Evolutionary conservation across 2,888 invertebrate genomes (phyloP).

Genomic region (Ectropis crepuscularia): DNA sequence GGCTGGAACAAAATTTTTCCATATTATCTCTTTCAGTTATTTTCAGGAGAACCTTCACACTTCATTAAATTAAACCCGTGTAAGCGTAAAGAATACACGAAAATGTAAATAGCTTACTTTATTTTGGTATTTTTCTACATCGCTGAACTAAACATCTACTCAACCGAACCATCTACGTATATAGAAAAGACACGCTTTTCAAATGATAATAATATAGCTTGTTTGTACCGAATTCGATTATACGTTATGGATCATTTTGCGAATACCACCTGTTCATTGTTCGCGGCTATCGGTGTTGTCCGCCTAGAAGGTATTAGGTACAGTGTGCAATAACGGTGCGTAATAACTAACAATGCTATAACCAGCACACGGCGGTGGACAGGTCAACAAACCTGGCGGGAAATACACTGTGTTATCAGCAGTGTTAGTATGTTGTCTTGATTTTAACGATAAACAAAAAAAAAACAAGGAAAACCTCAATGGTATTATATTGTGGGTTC

Average conservation of each 20-base stretch:
- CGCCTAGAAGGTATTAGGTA: constrained; percentile 1
- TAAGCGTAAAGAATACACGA: constrained; percentile 18
- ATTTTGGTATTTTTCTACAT: constrained; percentile 13
- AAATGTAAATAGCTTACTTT: constrained; percentile 18
- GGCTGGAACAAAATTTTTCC: constrained; percentile 2
- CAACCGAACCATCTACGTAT: constrained; percentile 3
- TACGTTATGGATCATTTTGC: constrained; percentile 17
- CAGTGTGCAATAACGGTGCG: neutral
- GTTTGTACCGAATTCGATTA: constrained; percentile 18
- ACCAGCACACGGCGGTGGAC: constrained; percentile 5
- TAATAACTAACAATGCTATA: constrained; percentile 7
- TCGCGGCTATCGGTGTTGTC: constrained; percentile 7
- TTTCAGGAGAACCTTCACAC: constrained; percentile 25
- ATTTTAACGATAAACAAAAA: too few relatives aligned
- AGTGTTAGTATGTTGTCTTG: neutral
- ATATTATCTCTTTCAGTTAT: constrained; percentile 3
- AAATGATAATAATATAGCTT: constrained; percentile 6
- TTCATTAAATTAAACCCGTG: constrained; percentile 20
- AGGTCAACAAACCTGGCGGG: constrained; percentile 19
- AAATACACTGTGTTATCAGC: neutral
- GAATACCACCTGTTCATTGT: constrained; percentile 19
- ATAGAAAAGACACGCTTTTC: neutral
- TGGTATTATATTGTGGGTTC: too few relatives aligned
- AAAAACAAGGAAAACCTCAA: too few relatives aligned
- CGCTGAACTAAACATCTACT: constrained; percentile 2